A percentile compares a stretch with the other conserved stretches of the same genome.
phyloP scores from a whole-genome alignment of 2,113 vertebrate genomes.

The Poeciliopsis retropinna region DNA sequence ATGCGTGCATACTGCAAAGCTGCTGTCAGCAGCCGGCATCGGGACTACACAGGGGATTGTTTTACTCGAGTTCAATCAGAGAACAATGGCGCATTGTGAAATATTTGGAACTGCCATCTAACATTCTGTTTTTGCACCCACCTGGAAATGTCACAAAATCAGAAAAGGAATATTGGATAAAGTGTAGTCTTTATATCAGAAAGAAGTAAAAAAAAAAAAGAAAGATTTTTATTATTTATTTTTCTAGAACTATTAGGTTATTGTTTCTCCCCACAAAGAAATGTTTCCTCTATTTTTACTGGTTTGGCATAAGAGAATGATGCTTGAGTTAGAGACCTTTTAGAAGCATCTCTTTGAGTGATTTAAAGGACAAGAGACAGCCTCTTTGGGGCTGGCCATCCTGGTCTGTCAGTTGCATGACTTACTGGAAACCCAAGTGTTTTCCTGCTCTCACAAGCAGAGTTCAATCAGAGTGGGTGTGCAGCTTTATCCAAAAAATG shows the following conservation, averaged over 20 bases:
- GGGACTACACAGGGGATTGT: slow-evolving; percentile 43
- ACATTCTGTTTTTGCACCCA: slow-evolving; percentile 26
- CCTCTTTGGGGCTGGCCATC: slow-evolving; percentile 60
- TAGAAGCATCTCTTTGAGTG: slow-evolving; percentile 42
- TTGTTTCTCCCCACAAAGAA: slow-evolving; percentile 14
- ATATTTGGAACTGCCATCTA: slow-evolving; percentile 26
- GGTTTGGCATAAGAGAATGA: slow-evolving; percentile 32
- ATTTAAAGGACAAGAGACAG: slow-evolving; percentile 62
- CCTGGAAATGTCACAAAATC: slow-evolving; percentile 29
- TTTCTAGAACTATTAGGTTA: not conserved
- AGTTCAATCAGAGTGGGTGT: slow-evolving; percentile 66
- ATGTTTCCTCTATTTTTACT: slow-evolving; percentile 23
- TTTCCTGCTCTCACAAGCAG: slow-evolving; percentile 55
- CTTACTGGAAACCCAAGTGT: slow-evolving; percentile 75
- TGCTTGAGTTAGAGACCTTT: slow-evolving; percentile 51
- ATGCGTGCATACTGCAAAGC: slow-evolving; percentile 46
- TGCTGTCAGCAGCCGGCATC: slow-evolving; percentile 42
- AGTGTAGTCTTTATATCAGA: slow-evolving; percentile 25
- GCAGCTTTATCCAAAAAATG: slow-evolving; percentile 71
- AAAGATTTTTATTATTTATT: not conserved
- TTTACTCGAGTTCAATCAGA: slow-evolving; percentile 55
- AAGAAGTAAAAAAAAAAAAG: slow-evolving; percentile 1
- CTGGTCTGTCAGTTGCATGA: slow-evolving; percentile 60
- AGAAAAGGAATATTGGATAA: slow-evolving; percentile 9
- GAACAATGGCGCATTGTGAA: slow-evolving; percentile 64